Base-by-base conservation (phyloP, 2,888 invertebrate species). In the Griposia aprilina region DNA sequence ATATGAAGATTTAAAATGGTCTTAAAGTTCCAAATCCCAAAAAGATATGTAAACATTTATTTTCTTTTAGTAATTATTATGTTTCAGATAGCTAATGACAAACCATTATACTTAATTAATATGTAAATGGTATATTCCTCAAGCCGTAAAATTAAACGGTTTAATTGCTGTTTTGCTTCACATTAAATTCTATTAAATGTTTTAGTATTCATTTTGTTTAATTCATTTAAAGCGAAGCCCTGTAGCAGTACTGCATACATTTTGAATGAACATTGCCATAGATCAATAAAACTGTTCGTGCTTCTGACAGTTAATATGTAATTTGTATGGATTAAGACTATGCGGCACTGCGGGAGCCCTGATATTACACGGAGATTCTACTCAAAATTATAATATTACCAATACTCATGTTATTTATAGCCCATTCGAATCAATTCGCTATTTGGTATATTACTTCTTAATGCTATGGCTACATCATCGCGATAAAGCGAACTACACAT, bases 311-410 rank as follows among this genome's bases (percentile, higher is more conserved):
- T 55, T 78, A 72, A 75, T 83, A 66, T 59, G 36, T 80, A 67
- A 88, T 84, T 84, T 86, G 74, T 83, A 84, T 83, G 74, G 57
- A 83, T 76, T 76, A 78, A 81, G 81, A 80, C 45, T 79, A 75
- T 70, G 15, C 50, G 36, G 67, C 84, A 67, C 86, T 23, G 83
- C 86, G 77, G 85, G 83, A 74, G 78, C 48, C 30, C 68, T 65
- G 26, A 41, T 74, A 67, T 80, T 78, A 83, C 78, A 80, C 48
- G 72, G 26, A 81, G 74, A 78, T 83, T 72, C 69, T 60, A 86
- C 66, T 68, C 72, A 80, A 72, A 69, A 81, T 78, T 82, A 82
- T 74, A 82, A 63, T 80, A 50, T 78, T 75, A 79, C 65, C 67
- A 81, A 76, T 87, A 69, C 59, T 69, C 55, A 65, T 62, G n/a